phyloP scores from a whole-genome alignment of 2,888 invertebrate genomes.

The Ichneumoninae sp. region DNA sequence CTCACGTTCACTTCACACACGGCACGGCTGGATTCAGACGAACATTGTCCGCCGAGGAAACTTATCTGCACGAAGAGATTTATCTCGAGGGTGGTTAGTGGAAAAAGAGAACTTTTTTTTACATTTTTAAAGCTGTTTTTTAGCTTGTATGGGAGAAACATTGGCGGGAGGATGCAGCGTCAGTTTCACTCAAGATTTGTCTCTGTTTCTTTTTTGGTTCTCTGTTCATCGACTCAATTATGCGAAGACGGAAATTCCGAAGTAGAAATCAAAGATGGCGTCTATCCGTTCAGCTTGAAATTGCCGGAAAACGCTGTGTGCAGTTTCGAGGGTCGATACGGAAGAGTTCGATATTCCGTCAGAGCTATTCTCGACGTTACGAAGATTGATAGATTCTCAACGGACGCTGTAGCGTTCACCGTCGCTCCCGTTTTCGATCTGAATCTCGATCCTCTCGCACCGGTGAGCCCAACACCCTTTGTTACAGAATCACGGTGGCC shows the following conservation, averaged over 20 bases:
- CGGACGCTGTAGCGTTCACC: constrained; percentile 83
- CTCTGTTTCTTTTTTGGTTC: neutral
- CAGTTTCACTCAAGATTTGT: constrained; percentile 14
- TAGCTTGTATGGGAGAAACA: neutral
- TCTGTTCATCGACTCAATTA: constrained; percentile 15
- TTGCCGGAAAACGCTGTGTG: constrained; percentile 84
- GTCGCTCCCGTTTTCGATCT: constrained; percentile 84
- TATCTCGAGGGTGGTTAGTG: constrained; percentile 76
- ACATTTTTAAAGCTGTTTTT: neutral
- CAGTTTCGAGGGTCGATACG: constrained; percentile 83
- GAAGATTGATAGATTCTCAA: constrained; percentile 69
- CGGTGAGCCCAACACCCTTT: constrained; percentile 68
- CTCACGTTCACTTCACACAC: constrained; percentile 78
- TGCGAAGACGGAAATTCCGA: constrained; percentile 71
- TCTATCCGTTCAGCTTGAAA: constrained; percentile 84
- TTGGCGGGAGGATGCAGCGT: neutral
- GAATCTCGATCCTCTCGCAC: constrained; percentile 82
- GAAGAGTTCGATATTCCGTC: constrained; percentile 84
- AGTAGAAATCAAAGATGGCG: constrained; percentile 72
- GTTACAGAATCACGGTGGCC: neutral
- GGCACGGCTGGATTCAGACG: constrained; percentile 78
- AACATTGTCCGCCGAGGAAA: constrained; percentile 75
- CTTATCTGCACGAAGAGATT: constrained; percentile 75
- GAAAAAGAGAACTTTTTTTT: neutral
- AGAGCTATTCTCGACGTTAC: constrained; percentile 83